Evolutionary conservation across 2,797 vertebrate genomes (phyloP), one percentile per base, ranked within the genome.

Genomic region (Mus caroli): DNA sequence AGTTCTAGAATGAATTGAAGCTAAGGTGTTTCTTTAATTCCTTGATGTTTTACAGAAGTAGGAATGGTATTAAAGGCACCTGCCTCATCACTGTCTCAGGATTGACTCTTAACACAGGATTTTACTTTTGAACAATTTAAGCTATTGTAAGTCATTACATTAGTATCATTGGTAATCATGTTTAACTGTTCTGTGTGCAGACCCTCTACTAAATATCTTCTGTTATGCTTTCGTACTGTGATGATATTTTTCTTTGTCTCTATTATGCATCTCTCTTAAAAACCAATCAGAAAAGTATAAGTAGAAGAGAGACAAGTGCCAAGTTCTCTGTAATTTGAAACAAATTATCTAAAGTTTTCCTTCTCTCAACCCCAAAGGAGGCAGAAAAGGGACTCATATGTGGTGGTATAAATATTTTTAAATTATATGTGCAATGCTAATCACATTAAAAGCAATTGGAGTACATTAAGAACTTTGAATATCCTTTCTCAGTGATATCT

Each of bases 381-480:
- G 31, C 60, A 31, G 19, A 50, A 85, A 69, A 69, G 62, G 69
- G 19, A 50, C 31, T 34, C 34, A 0, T 86, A n/a, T 14, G 28
- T 24, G 46, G 7, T 24, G 1, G 3, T 24, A n/a, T 73, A 58
- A 95, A 71, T 62, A 17, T 80, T 80, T 76, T 43, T 71, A 67
- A 40, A 92, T 19, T n/a, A 6, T 86, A 62, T 87, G 26, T 54
- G 28, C 71, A 91, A 90, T 94, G 22, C 43, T 85, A 37, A 83
- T 34, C 58, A 52, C 60, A 40, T 13, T 40, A 2, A 34, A 79
- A 22, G 43, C 8, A 95, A 60, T 90, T 78, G 75, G 22, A 93
- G 11, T 46, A 87, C 43, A 84, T 64, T 91, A 89, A 96, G 24
- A 95, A 78, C 54, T 73, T 80, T 96, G 40, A 92, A 50, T 94